Conservation (phyloP, 2,888 invertebrate genomes). For the Cheilosia urbana region DNA sequence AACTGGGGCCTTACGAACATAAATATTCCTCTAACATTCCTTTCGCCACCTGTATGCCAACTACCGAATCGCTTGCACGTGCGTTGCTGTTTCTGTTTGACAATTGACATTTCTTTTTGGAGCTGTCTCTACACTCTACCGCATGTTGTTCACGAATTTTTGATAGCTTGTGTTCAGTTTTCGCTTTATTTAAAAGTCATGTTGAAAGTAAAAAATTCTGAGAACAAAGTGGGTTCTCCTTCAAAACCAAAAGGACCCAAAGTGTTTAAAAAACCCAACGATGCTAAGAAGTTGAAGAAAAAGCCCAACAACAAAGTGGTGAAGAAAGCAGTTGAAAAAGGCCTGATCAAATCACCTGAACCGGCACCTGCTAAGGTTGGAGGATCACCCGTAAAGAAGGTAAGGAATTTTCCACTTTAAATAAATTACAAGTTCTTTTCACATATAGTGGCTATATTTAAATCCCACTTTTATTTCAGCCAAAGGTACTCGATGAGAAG, state of each 20-base stretch:
- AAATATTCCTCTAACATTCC: not conserved
- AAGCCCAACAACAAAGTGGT: not conserved
- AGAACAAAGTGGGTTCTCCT: not conserved
- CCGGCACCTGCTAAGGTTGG: not conserved
- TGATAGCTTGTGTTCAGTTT: not conserved
- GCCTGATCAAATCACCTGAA: not conserved
- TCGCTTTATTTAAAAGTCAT: conserved; percentile 11
- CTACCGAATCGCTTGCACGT: not conserved
- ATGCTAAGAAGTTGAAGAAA: conserved; percentile 2
- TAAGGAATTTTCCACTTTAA: too few relatives aligned
- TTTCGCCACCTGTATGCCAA: not conserved
- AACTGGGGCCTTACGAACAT: not conserved
- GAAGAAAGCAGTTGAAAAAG: conserved; percentile 31
- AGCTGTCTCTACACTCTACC: conserved; percentile 3
- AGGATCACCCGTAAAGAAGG: not conserved
- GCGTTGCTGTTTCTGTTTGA: not conserved
- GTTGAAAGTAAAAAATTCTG: conserved; percentile 21
- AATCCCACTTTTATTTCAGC: too few relatives aligned
- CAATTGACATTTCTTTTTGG: conserved; percentile 1
- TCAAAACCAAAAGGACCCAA: conserved; percentile 19
- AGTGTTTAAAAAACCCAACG: not conserved
- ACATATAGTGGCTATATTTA: too few relatives aligned
- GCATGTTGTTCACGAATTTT: conserved; percentile 18
- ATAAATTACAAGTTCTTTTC: too few relatives aligned
- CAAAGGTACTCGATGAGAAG: not conserved